Base-by-base conservation (phyloP, 2,113 vertebrate species). In the Lutjanus erythropterus region DNA sequence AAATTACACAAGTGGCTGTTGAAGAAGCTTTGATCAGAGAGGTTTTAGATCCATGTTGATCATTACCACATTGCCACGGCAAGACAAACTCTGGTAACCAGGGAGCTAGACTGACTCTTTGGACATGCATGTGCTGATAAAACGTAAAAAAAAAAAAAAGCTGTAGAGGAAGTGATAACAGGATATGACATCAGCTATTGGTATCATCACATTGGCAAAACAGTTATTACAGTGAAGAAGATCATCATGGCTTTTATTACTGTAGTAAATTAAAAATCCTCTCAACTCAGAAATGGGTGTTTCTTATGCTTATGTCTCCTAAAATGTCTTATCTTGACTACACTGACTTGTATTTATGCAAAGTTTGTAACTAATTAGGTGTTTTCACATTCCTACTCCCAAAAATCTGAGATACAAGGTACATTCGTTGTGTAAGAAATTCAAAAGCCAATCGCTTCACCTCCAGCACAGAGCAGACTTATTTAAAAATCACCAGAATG, bases 11-110 rank as follows among this genome's bases (percentile, higher is more conserved):
- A 58, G 37, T 21, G 69, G 25, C 16, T 74, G 66, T 37, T 78
- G 52, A 67, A 62, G 71, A 9, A 37, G 66, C 61, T 88, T 85
- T 83, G 62, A 79, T 85, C 68, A 80, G 21, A 37, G 61, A 68
- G 31, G 25, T 53, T 70, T 65, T 9, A 71, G 69, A 72, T 62
- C 62, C 33, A 49, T 47, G 72, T 15, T 68, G 59, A 85, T 85
- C 15, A 33, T 71, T 80, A 35, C 72, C 75, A 80, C 69, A 78
- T 69, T 82, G 55, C 71, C 25, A 23, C 50, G 68, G 60, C n/a
- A 25, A 37, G 27, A 53, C 21, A 64, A 75, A 62, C 33, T 15
- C 42, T 35, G 4, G 58, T 59, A 37, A 47, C 65, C 10, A 41
- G 23, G 49, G 60, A 80, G 66, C 27, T 25, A 9, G 18, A 49